Base-by-base conservation (phyloP, 2,888 invertebrate genomes). In the Pyrrhosoma nymphula region DNA sequence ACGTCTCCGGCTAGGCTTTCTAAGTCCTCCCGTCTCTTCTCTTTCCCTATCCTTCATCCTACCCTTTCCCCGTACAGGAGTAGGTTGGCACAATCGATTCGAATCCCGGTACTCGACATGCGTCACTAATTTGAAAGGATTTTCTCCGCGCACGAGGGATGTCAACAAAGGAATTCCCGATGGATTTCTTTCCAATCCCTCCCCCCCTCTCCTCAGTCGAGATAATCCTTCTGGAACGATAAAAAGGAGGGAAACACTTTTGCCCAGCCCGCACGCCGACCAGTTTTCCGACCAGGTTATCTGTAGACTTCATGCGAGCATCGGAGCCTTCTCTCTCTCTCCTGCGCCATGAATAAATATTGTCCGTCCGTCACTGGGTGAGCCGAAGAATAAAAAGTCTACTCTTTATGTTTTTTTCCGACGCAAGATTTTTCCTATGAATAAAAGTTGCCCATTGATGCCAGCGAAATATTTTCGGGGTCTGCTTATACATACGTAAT, bases 61-160 rank as follows among this genome's bases (percentile, higher is more conserved):
- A 20, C 20, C 12, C 60, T 12, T 8, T 60, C 20, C 60, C 60
- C 18, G n/a, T 4, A 20, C 60, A 60, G 20, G 60, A 47, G 20
- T 88, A 35, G 88, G 88, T 39, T 35, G n/a, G 89, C 89, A 26
- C 89, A 89, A 89, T 56, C 89, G 89, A 89, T 89, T 89, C 89
- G 56, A 89, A 89, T 89, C 89, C n/a, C 89, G 89, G 55, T 56
- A 89, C 55, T 60, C 56, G 30, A 20, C 91, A n/a, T 91, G 63
- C 91, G 63, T 93, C 69, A 93, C 93, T 93, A 93, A 93, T 75
- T 69, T 93, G 69, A 26, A 93, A 20, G 93, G 75, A 75, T 93
- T 93, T 93, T 75, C 55, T 75, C 63, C 69, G 47, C 69, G n/a
- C 10, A 30, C 69, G 69, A 47, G 93, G 47, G 75, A 75, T 93